phyloP scores from a whole-genome alignment of 2,797 vertebrate species.

The Sebastolobus altivelis region DNA sequence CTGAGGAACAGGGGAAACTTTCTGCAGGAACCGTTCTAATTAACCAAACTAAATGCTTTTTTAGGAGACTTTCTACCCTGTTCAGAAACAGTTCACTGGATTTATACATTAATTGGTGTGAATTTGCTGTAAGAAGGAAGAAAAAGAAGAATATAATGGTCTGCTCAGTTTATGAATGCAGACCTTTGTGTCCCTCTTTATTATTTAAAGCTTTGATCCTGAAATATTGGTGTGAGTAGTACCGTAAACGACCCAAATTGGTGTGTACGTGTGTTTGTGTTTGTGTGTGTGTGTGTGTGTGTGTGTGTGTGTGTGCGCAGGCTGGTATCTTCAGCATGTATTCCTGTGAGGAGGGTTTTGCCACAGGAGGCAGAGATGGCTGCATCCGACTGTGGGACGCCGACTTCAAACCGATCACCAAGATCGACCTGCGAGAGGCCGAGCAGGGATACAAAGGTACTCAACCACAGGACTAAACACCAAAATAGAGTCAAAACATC shows the following conservation, averaged over 20 bases:
- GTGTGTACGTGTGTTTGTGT: neutral
- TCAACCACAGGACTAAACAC: neutral
- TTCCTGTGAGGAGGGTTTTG: slow-evolving; percentile 95
- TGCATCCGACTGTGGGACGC: slow-evolving; percentile 94
- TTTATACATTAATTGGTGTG: neutral
- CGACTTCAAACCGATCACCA: slow-evolving; percentile 96
- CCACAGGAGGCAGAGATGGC: slow-evolving; percentile 94
- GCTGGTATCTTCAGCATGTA: slow-evolving; percentile 98
- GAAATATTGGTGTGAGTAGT: neutral
- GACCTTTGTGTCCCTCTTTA: neutral
- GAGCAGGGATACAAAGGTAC: slow-evolving; percentile 97
- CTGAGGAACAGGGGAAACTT: too few relatives aligned
- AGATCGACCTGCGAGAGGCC: slow-evolving; percentile 96
- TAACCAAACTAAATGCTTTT: neutral
- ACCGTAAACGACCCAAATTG: neutral
- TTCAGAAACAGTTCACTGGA: neutral
- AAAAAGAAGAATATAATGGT: neutral
- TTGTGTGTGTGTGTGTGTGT: neutral
- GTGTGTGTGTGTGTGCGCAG: slow-evolving; percentile 69
- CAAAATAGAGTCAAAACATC: neutral
- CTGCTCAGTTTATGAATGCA: neutral
- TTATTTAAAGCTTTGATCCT: neutral
- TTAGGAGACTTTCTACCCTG: neutral
- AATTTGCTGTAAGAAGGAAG: neutral
- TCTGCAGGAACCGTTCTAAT: neutral